Conservation (phyloP, 2,888 invertebrate species). For the Calameuta pallipes region DNA sequence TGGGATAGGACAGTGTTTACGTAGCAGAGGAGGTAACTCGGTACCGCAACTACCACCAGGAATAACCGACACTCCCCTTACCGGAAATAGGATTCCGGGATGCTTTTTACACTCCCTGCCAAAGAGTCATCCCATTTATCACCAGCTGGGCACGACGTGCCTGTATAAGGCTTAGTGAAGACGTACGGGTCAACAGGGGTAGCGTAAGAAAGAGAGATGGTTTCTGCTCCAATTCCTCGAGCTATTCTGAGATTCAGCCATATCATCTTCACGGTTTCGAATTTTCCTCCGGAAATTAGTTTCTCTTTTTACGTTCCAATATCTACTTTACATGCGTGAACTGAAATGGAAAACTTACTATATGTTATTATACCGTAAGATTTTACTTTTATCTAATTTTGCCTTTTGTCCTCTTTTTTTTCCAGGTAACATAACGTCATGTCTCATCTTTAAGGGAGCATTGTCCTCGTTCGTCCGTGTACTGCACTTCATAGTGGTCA, state of each 20-base stretch:
- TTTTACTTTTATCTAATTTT: neutral
- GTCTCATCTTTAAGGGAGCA: neutral
- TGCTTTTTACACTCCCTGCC: conserved; percentile 12
- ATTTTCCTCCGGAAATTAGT: neutral
- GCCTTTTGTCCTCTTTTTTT: neutral
- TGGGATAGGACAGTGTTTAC: neutral
- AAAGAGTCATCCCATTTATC: conserved; percentile 10
- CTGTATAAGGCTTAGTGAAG: conserved; percentile 12
- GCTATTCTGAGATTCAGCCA: neutral
- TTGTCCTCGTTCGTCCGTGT: neutral
- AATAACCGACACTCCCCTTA: neutral
- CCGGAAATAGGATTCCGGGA: neutral
- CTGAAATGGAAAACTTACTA: neutral
- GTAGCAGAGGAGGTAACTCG: neutral
- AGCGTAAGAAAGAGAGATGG: neutral
- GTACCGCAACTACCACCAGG: neutral
- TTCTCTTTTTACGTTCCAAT: neutral
- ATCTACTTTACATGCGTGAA: neutral
- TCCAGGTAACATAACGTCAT: neutral
- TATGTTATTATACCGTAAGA: neutral
- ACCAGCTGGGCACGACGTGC: conserved; percentile 9
- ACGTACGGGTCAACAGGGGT: conserved; percentile 4
- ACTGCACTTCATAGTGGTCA: neutral
- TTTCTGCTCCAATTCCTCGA: neutral
- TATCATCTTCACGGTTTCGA: neutral